Base-by-base conservation (phyloP, 2,797 vertebrate genomes). In the Clarias pachynema region DNA sequence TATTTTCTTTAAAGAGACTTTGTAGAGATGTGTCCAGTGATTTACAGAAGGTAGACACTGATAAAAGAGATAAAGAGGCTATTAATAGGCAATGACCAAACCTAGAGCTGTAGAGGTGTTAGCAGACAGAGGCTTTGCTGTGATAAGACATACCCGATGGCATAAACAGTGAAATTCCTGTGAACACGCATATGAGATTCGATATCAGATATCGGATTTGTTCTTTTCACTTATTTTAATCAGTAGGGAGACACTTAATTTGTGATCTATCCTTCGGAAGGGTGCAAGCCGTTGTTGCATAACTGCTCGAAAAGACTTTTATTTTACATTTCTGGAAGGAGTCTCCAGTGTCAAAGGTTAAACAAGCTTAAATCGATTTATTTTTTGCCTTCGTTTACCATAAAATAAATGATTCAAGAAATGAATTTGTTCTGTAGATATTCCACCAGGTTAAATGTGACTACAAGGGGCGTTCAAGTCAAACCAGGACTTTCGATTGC, bases 21-120 rank as follows among this genome's bases (percentile, higher is more conserved):
- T 7, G 29, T 37, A 37, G 31, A 22, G 31, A 57, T 62, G 59
- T 62, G 44, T 22, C 20, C 56, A 4, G 29, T 14, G 22, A 37
- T 22, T 24, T 12, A 22, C 72, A 82, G 37, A 59, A 80, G 66
- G 40, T 74, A 70, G 75, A 29, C 16, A 16, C 34, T 3, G 24
- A 82, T 66, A n/a, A 31, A 40, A 37, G 37, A 57, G 85, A 77
- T 86, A 68, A 86, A 77, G 74, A 77, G 49, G 74, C 77, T 73
- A 83, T 73, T 65, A 79, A 74, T 86, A 84, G 81, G 57, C 16
- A 31, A 80, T 79, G 81, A 73, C 72, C 68, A 37, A 68, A 57
- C 70, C 15, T 10, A 66, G n/a, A 22, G 31, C 77, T 77, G 79
- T 77, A 82, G 65, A 37, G 20, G 22, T 74, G 68, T 57, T 81